phyloP scores from a whole-genome alignment of 2,888 invertebrate species.

The Drosophila vallismaia region DNA sequence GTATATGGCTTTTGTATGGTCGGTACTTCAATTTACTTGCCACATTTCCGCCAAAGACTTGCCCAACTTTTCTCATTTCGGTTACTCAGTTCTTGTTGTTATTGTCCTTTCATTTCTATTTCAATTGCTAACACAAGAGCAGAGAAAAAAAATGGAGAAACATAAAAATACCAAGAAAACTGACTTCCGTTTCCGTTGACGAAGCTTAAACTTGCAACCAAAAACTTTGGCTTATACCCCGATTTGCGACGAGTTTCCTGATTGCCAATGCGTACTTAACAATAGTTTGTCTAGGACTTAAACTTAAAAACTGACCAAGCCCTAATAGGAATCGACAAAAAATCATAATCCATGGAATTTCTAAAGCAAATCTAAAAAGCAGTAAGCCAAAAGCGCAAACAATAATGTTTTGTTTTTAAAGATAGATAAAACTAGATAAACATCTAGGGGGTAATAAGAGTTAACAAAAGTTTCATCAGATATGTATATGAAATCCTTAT shows the following conservation, averaged over 20 bases:
- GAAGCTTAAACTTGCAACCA: slow-evolving; percentile 46
- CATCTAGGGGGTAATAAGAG: not conserved
- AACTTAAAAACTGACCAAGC: not conserved
- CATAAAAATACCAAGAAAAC: slow-evolving; percentile 30
- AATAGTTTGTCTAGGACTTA: slow-evolving; percentile 2
- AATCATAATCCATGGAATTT: no score
- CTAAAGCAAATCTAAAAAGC: not conserved
- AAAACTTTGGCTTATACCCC: slow-evolving; percentile 10
- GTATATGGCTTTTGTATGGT: slow-evolving; percentile 26
- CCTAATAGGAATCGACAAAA: no score
- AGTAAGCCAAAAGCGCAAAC: not conserved
- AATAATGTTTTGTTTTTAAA: slow-evolving; percentile 1
- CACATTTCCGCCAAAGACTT: slow-evolving; percentile 63
- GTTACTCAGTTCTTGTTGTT: slow-evolving; percentile 42
- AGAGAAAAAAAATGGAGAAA: slow-evolving; percentile 40
- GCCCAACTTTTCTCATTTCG: slow-evolving; percentile 70
- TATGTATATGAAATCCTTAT: not conserved
- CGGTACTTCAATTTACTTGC: slow-evolving; percentile 57
- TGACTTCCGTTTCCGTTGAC: slow-evolving; percentile 70
- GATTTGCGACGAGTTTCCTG: slow-evolving; percentile 16
- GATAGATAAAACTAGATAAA: not conserved
- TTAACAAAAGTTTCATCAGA: slow-evolving; percentile 2
- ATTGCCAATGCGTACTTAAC: not conserved
- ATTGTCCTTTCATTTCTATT: slow-evolving; percentile 59
- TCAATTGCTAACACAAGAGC: slow-evolving; percentile 61